These are phyloP conservation scores for Phyllopteryx taeniolatus DNA, from an alignment of 2,113 vertebrate species.

Conservation along the genomic window DNA sequence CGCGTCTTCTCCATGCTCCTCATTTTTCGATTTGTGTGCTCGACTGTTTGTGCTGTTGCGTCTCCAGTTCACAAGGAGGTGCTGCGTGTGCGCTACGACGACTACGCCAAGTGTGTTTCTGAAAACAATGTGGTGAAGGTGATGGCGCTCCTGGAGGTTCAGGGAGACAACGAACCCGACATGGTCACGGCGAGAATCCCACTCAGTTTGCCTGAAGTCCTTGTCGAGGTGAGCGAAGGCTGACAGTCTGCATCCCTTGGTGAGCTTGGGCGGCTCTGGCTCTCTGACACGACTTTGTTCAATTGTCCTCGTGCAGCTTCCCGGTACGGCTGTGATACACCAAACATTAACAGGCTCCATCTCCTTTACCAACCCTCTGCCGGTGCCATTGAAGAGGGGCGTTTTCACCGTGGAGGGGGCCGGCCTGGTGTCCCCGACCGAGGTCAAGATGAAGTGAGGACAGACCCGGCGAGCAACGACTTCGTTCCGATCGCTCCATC, in stretches of 20 bases:
- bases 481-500: not conserved
- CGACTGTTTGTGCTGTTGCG: not conserved
- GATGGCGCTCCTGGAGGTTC: conserved; percentile 50
- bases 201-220: conserved; percentile 65
- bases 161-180: conserved; percentile 42
- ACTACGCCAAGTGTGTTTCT: conserved; percentile 65
- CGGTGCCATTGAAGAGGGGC: conserved; percentile 63
- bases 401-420: conserved; percentile 76
- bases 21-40: not conserved
- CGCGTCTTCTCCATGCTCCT: no score
- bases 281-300: not conserved
- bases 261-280: no score
- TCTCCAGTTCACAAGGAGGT: conserved; percentile 70
- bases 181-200: conserved; percentile 65
- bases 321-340: conserved; percentile 49
- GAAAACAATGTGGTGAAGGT: conserved; percentile 72
- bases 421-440: conserved; percentile 61
- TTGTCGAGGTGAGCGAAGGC: conserved; percentile 57
- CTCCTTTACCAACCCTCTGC: conserved; percentile 75
- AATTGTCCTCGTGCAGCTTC: conserved; percentile 52
- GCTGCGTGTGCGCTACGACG: conserved; percentile 67
- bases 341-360: conserved; percentile 49
- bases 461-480: not conserved
- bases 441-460: conserved; percentile 69
- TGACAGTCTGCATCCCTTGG: not conserved